These are phyloP conservation scores for Aphelinus certus DNA, from an alignment of 1,140 invertebrate species.

Conservation along the genomic window DNA sequence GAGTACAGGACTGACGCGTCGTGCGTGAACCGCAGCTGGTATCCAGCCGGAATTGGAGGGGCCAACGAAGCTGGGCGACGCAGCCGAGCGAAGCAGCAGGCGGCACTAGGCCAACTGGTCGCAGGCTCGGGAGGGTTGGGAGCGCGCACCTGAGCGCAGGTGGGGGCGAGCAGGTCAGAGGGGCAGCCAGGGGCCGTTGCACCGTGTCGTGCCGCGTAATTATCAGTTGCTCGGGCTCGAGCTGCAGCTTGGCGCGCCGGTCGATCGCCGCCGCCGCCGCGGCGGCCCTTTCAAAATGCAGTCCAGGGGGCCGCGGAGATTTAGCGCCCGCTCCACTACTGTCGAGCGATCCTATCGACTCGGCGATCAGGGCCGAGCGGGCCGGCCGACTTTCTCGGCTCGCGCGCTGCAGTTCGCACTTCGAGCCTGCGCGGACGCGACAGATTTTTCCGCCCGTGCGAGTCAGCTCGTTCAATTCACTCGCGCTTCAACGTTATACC, in stretches of 20 bases:
- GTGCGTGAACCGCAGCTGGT: no score
- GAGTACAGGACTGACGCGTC: no score
- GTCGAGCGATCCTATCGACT: conserved; percentile 26
- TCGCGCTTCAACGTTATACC: no score
- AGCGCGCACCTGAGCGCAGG: no score
- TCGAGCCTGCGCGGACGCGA: no score
- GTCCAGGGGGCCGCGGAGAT: background rate
- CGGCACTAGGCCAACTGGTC: conserved; percentile 14
- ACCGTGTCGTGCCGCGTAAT: conserved; percentile 16
- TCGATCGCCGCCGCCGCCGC: conserved; percentile 17
- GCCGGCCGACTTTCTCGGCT: no score
- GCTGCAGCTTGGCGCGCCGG: conserved; percentile 1
- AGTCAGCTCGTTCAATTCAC: no score
- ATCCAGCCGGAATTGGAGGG: no score
- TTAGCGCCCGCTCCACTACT: conserved; percentile 13
- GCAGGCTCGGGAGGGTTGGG: background rate
- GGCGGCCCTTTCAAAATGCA: conserved; percentile 23
- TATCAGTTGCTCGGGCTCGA: conserved; percentile 34
- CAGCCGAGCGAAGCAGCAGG: background rate
- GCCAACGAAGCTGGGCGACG: no score
- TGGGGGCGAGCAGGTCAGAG: no score
- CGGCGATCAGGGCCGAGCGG: background rate
- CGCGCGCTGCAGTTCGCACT: no score
- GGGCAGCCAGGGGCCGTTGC: conserved; percentile 11
- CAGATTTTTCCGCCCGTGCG: no score